These are phyloP conservation scores for Myrmecophaga tridactyla DNA, from an alignment of 2,113 vertebrate species.

Conservation along the genomic window DNA sequence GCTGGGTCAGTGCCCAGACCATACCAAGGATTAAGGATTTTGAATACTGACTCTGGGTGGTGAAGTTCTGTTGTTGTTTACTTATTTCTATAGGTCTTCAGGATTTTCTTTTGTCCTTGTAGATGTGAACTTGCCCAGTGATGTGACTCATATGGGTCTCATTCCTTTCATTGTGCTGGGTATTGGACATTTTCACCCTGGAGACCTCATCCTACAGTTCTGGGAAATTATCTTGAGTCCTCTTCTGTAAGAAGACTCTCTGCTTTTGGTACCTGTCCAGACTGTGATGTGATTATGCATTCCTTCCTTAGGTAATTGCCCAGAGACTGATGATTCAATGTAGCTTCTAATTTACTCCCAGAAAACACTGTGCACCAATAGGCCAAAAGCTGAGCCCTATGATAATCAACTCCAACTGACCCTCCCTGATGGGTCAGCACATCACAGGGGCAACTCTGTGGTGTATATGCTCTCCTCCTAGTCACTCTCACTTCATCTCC, in stretches of 20 bases:
- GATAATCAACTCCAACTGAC: not conserved
- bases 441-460: no score
- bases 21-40: not conserved
- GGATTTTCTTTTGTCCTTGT: not conserved
- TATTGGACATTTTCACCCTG: not conserved
- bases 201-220: not conserved
- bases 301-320: not conserved
- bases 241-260: not conserved
- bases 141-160: not conserved
- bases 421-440: not conserved
- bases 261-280: not conserved
- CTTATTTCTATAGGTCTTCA: not conserved
- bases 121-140: not conserved
- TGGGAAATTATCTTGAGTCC: not conserved
- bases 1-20: not conserved
- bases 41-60: not conserved
- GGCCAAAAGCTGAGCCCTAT: no score
- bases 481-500: no score
- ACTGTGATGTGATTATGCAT: not conserved
- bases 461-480: fast-evolving
- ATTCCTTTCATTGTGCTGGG: not conserved
- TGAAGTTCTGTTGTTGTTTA: not conserved
- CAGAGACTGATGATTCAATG: not conserved
- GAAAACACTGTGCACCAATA: not conserved
- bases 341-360: not conserved